These are phyloP conservation scores for Xiphydria camelus DNA, from an alignment of 2,888 invertebrate species.

Conservation along the genomic window DNA sequence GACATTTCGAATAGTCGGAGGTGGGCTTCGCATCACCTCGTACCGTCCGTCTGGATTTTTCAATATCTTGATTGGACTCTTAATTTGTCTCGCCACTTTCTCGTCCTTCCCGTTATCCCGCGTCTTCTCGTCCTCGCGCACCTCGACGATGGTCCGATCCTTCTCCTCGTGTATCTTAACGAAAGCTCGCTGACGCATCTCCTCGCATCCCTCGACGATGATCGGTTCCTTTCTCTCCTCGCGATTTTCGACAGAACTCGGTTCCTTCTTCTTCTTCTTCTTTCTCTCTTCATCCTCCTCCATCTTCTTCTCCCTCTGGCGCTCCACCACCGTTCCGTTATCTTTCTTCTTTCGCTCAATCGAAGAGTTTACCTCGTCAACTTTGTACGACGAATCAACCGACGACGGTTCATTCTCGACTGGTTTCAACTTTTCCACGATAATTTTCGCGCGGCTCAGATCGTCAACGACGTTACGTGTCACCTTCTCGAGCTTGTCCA, in stretches of 20 bases:
- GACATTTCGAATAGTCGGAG: conserved; percentile 12
- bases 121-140: neutral
- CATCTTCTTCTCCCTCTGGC: conserved; percentile 10
- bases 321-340: conserved; percentile 5
- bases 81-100: conserved; percentile 29
- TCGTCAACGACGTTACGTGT: conserved; percentile 16
- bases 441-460: conserved; percentile 10
- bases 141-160: neutral
- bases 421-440: conserved; percentile 14
- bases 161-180: neutral
- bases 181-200: neutral
- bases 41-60: conserved; percentile 47
- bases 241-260: neutral
- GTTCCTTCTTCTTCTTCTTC: conserved; percentile 8
- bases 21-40: conserved; percentile 35
- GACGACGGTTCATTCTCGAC: too few relatives aligned
- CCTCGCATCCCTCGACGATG: neutral
- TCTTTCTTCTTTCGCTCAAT: too few relatives aligned
- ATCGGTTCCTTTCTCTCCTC: neutral
- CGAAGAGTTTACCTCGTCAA: conserved; percentile 4
- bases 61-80: conserved; percentile 47
- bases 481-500: conserved; percentile 14
- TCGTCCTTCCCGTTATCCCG: neutral
- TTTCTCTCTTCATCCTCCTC: too few relatives aligned
- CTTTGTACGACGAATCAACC: too few relatives aligned